Evolutionary conservation across 2,888 invertebrate species (phyloP), one percentile per base, ranked within the genome.

Genomic region (Leptinotarsa peninsularis): DNA sequence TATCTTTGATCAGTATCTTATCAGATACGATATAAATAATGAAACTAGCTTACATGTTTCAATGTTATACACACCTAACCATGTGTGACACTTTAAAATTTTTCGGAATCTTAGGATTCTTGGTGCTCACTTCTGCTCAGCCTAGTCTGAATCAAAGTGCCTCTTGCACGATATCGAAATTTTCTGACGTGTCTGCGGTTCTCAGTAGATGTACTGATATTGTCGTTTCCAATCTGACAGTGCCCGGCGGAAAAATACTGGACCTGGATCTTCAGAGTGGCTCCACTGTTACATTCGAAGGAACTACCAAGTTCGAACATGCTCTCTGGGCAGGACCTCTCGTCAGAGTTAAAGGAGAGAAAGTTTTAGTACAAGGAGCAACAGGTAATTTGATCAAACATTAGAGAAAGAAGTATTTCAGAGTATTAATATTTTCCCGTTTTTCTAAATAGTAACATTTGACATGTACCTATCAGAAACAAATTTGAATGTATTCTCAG

Each of bases 271-370:
- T 78, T 14, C 27, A 68, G 67, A 58, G 50, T 50, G 78, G 72
- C 1, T 21, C 76, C 0, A 50, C 18, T 15, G 27, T 78, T 17
- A 78, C 76, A 7, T 78, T 78, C 50, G 69, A 76, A 60, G 78
- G 78, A 2, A 66, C 58, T 7, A 76, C 66, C 10, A 75, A 43
- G 54, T 78, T 75, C 49, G 76, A 70, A 43, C 66, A 73, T n/a
- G 69, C 67, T 27, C 43, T 73, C n/a, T 78, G 78, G 78, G 58
- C 43, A 14, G 78, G 78, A 10, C 78, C 76, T 43, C 67, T 78
- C 14, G 43, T 78, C 5, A 56, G 54, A 4, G 73, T 78, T 58
- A 71, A 66, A 66, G 78, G 78, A 13, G 43, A 78, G 33, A 63
- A 71, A 56, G 71, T 78, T 7, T 52, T 52, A 52, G 73, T 78